A percentile compares a stretch with the other conserved stretches of the same genome.
Evolutionary conservation across 2,888 invertebrate genomes (phyloP).

Genomic region (Amblyjoppa proteus): DNA sequence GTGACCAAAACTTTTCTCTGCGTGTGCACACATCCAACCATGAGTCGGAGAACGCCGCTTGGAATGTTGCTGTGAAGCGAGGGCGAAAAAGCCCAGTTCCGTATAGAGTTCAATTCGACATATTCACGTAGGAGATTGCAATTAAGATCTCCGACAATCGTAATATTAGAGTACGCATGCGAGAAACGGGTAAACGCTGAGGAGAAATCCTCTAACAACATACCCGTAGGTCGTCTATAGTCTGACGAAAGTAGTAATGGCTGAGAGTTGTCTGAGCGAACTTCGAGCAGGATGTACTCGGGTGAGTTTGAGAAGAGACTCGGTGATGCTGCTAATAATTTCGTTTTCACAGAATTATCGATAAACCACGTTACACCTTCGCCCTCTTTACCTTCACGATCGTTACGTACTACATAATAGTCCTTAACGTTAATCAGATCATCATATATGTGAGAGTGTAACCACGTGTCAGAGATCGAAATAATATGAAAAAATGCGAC

Average conservation of each 20-base stretch:
- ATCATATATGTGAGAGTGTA: slow-evolving; percentile 17
- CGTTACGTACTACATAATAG: slow-evolving; percentile 16
- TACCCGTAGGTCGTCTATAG: slow-evolving; percentile 25
- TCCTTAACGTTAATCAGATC: slow-evolving; percentile 5
- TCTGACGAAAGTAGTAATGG: slow-evolving; percentile 16
- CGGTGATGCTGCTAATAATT: neutral
- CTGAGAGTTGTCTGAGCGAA: neutral
- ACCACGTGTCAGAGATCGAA: no score
- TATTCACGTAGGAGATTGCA: slow-evolving; percentile 27
- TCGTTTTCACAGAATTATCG: slow-evolving; percentile 35
- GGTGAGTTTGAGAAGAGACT: slow-evolving; percentile 23
- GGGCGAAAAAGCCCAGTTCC: neutral
- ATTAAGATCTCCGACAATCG: slow-evolving; percentile 37
- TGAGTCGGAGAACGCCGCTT: slow-evolving; percentile 5
- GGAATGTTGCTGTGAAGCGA: slow-evolving; percentile 17
- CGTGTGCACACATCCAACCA: no score
- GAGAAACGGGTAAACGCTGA: neutral
- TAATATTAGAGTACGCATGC: slow-evolving; percentile 25
- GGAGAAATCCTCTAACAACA: neutral
- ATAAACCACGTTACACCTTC: slow-evolving; percentile 51
- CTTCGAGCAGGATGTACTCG: slow-evolving; percentile 14
- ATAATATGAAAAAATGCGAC: no score
- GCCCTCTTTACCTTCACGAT: neutral
- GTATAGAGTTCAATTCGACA: neutral
- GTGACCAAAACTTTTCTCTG: no score